Percentiles rank a stretch among this genome's conserved stretches.
These are phyloP conservation scores for Chrysocyon brachyurus DNA, from an alignment of 2,797 vertebrate genomes.

Conservation along the genomic window DNA sequence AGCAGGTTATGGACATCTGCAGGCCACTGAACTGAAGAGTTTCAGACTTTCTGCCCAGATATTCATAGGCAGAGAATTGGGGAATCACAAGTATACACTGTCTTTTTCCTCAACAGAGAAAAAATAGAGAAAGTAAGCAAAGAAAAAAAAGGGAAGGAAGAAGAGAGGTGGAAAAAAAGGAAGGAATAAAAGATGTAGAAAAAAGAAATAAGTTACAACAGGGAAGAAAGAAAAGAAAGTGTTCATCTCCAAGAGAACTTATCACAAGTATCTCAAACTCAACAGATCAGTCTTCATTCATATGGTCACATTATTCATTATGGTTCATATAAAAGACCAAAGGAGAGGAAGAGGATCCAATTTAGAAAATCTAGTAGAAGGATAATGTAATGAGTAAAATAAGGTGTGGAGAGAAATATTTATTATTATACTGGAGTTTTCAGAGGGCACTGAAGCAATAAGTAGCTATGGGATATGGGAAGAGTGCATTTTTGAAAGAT, in stretches of 20 bases:
- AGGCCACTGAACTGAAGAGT: neutral
- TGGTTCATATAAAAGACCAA: neutral
- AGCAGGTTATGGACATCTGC: neutral
- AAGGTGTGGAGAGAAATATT: neutral
- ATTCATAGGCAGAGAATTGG: neutral
- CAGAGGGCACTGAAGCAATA: neutral
- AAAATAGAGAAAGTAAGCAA: neutral
- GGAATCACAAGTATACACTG: neutral
- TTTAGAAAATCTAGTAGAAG: neutral
- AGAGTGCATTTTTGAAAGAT: constrained; percentile 34
- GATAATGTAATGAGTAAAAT: neutral
- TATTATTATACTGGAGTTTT: neutral
- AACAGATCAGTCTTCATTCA: neutral
- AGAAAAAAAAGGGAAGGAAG: neutral
- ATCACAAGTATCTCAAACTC: neutral
- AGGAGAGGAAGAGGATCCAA: neutral
- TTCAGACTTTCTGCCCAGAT: neutral
- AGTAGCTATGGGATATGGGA: neutral
- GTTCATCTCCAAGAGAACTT: neutral
- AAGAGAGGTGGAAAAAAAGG: neutral
- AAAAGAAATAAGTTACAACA: neutral
- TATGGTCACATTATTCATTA: no score
- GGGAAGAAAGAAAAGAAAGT: neutral
- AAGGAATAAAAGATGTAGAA: neutral
- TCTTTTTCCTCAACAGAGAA: neutral